Base-by-base conservation (phyloP, 35 echinoderm and acorn worm species). In the Anneissia japonica region DNA sequence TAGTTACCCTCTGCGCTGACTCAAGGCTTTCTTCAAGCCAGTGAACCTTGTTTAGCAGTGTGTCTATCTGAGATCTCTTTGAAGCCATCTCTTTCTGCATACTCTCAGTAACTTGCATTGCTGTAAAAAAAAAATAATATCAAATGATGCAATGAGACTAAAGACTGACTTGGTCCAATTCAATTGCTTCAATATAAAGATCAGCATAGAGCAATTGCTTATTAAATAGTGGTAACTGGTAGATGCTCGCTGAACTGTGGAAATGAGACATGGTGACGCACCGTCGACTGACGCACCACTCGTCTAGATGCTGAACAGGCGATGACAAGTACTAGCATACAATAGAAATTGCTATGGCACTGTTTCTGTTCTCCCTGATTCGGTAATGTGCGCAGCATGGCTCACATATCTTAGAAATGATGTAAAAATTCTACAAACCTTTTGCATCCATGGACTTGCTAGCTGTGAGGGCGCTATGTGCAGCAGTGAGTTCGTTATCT, bases 1-100 rank as follows among this genome's bases (percentile, higher is more conserved):
- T n/a, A 16, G 31, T 72, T 84, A 91, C 89, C 77, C 81, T 86
- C 28, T 37, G 19, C n/a, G 89, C 89, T 75, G 84, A 46, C 80
- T 79, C 46, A 0, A 91, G 83, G 37, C 78, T 55, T 33, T 91
- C 89, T 34, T 91, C 89, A 16, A 91, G 72, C 46, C 41, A 85
- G n/a, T 91, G 84, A 73, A 82, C 43, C 83, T 75, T 91, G 83
- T 36, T 91, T 37, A 86, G 83, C 74, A 91, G 77, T 36, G 40
- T 80, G 38, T 91, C 89, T 26, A 91, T 83, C 84, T 91, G 43
- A 36, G 46, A 37, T 30, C 89, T 34, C 46, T 91, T 91, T 46
- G 77, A 46, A 30, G 84, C 55, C 46, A 91, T 46, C 30, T 91
- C 83, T 32, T 86, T 79, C 34, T 91, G 89, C 51, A 91, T 79